Base-by-base conservation (phyloP, 2,888 invertebrate genomes). In the Synanthedon andrenaeformis region DNA sequence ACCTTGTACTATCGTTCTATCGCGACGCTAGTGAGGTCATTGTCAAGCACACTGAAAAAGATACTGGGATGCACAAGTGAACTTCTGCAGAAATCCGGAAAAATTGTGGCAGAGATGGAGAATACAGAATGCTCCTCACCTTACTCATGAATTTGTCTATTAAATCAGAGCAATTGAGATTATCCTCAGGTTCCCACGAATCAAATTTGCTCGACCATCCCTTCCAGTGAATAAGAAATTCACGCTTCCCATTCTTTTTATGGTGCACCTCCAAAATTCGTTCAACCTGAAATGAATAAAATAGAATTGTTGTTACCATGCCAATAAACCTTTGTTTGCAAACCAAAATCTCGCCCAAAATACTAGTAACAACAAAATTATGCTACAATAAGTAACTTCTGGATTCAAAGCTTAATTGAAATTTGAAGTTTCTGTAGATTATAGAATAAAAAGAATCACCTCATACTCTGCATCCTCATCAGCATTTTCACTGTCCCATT, bases 141-240 rank as follows among this genome's bases (percentile, higher is more conserved):
- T 93, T 92, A 17, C 89, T 89, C 90, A 93, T 91, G 67, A 93
- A 95, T 64, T 90, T 92, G 13, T 90, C 87, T 41, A 95, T 92
- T 6, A 94, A 76, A 50, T 94, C 93, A 0, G 90, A 80, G 69
- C 95, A 95, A 63, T 91, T 91, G 52, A 96, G 84, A 73, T 95
- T 91, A 52, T 90, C 89, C 69, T 95, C 94, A 0, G 94, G 94
- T 72, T 95, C 95, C 95, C 95, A 95, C 0, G 94, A 93, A 68
- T 94, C 93, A 56, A 92, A 91, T 52, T 90, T 89, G 13, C 86
- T 72, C 0, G 90, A 87, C 83, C 92, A 96, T 19, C 95, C 95
- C 70, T 95, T 95, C 95, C 95, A 96, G 58, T 93, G 91, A 54
- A 96, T 93, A 49, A 94, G 87, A 69, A 94, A 96, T 61, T 94